phyloP scores from a whole-genome alignment of 92 coral and sea anemone genomes.

The Parazoanthus swiftii region DNA sequence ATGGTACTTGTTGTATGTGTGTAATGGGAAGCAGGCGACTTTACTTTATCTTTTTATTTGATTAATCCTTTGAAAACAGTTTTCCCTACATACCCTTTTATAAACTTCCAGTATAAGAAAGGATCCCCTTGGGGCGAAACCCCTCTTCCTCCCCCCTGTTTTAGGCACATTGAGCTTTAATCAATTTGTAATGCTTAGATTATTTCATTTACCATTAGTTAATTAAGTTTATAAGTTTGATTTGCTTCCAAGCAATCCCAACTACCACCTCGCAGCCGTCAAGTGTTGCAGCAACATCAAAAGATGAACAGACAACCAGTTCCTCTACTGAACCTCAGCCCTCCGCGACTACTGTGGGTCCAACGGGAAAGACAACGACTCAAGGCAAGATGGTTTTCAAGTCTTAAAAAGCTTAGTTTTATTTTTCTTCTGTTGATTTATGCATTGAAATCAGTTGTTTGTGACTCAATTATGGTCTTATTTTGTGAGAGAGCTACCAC shows the following conservation, averaged over 20 bases:
- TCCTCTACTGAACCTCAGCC: neutral
- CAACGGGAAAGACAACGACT: constrained; percentile 12
- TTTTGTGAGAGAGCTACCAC: too few relatives aligned
- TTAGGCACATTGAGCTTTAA: neutral
- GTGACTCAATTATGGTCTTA: too few relatives aligned
- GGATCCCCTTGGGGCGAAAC: too few relatives aligned
- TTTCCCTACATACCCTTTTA: too few relatives aligned
- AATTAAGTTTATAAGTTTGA: neutral
- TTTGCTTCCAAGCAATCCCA: neutral
- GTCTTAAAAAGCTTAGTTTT: neutral
- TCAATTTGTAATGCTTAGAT: neutral
- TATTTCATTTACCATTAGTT: neutral
- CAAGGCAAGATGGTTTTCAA: neutral
- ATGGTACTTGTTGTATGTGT: too few relatives aligned
- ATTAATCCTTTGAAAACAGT: too few relatives aligned
- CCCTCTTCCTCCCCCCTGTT: neutral
- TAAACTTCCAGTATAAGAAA: too few relatives aligned
- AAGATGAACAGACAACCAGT: neutral
- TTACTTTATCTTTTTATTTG: neutral
- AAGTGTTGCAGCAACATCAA: neutral
- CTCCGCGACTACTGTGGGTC: neutral
- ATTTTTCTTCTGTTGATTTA: neutral
- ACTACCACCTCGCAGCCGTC: constrained; percentile 17
- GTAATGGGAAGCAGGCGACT: neutral
- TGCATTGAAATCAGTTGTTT: neutral